Conservation (phyloP, 2,888 invertebrate genomes). For the Chrysodeixis includens region DNA sequence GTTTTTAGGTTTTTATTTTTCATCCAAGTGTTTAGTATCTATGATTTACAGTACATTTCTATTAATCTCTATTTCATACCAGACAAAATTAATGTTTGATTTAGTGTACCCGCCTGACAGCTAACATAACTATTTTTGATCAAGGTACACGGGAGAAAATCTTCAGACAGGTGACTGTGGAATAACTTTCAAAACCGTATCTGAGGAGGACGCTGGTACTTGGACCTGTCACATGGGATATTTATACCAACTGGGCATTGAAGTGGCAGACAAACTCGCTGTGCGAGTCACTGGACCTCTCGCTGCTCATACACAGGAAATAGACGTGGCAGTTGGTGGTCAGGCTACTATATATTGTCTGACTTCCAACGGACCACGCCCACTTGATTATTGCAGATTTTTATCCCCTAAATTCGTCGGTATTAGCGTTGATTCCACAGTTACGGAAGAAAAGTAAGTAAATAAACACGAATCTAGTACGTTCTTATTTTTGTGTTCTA, state of each 20-base stretch:
- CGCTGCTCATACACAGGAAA: slow-evolving; percentile 71
- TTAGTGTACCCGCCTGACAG: not conserved
- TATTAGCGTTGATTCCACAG: slow-evolving; percentile 77
- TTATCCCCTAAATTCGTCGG: slow-evolving; percentile 77
- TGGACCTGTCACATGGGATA: slow-evolving; percentile 88
- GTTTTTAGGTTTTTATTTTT: too few species aligned
- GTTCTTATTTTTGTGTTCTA: too few species aligned
- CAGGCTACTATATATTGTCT: slow-evolving; percentile 78
- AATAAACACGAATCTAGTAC: too few species aligned
- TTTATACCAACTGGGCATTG: slow-evolving; percentile 71
- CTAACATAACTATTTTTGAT: slow-evolving; percentile 10
- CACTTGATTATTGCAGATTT: slow-evolving; percentile 86
- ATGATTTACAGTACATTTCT: too few species aligned
- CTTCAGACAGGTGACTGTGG: slow-evolving; percentile 83
- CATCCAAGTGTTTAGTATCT: too few species aligned
- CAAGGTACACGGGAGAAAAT: slow-evolving; percentile 81
- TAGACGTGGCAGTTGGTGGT: slow-evolving; percentile 62
- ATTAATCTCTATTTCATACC: not conserved
- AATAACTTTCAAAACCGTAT: slow-evolving; percentile 76
- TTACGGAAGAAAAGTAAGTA: slow-evolving; percentile 79
- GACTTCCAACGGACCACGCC: slow-evolving; percentile 77
- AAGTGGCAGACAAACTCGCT: slow-evolving; percentile 71
- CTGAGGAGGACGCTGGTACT: slow-evolving; percentile 72
- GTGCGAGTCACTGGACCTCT: slow-evolving; percentile 83
- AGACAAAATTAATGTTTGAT: not conserved